phyloP scores from a whole-genome alignment of 2,888 invertebrate genomes.

The Thymelicus acteon region DNA sequence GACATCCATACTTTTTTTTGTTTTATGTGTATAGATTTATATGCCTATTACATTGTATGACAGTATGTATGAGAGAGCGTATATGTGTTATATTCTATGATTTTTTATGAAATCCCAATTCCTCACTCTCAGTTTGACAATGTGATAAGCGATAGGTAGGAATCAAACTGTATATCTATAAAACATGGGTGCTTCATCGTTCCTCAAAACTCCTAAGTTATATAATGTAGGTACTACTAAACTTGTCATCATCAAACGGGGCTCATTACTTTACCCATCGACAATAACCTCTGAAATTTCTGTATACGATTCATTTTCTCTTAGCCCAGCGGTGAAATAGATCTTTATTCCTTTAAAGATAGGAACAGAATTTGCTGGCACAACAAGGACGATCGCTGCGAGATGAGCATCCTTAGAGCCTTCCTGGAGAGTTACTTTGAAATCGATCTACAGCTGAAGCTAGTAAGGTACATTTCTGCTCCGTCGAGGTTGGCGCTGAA shows the following conservation, averaged over 20 bases:
- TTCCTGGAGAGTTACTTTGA: background rate
- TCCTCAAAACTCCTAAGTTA: slow-evolving; percentile 18
- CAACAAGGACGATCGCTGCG: slow-evolving; percentile 62
- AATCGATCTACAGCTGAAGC: background rate
- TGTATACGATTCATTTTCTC: slow-evolving; percentile 75
- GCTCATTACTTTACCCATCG: slow-evolving; percentile 41
- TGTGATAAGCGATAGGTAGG: background rate
- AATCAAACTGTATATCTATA: too few relatives aligned
- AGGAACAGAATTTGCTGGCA: slow-evolving; percentile 79
- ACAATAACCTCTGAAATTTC: slow-evolving; percentile 62
- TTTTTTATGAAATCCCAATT: too few relatives aligned
- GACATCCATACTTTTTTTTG: too few relatives aligned
- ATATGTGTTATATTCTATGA: too few relatives aligned
- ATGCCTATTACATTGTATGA: too few relatives aligned
- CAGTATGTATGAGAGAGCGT: too few relatives aligned
- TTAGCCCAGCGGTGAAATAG: slow-evolving; percentile 74
- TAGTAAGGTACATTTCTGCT: slow-evolving; percentile 44
- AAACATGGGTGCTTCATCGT: background rate
- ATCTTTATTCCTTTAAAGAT: slow-evolving; percentile 82
- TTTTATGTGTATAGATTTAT: too few relatives aligned
- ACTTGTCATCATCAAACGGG: slow-evolving; percentile 64
- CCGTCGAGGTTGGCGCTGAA: slow-evolving; percentile 44
- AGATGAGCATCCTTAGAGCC: slow-evolving; percentile 19
- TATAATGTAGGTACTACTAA: slow-evolving; percentile 40
- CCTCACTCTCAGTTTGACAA: too few relatives aligned